phyloP scores from a whole-genome alignment of 2,113 vertebrate genomes.

The Sander lucioperca region DNA sequence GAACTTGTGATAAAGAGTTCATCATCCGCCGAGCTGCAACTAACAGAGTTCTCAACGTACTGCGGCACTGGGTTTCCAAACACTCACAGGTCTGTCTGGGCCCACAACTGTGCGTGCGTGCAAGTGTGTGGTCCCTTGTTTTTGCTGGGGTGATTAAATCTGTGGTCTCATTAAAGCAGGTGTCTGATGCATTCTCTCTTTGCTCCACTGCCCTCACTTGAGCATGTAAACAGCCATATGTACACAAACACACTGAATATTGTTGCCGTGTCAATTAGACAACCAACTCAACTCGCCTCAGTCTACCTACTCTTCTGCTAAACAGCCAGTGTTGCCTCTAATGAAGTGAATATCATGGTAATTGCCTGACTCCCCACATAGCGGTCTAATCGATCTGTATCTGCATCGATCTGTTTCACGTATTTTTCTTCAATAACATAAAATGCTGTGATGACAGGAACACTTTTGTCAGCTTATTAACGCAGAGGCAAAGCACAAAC shows the following conservation, averaged over 20 bases:
- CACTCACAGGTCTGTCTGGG: conserved; percentile 92
- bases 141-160: conserved; percentile 36
- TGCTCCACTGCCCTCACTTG: conserved; percentile 52
- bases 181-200: conserved; percentile 39
- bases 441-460: conserved; percentile 56
- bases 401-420: conserved; percentile 75
- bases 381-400: conserved; percentile 37
- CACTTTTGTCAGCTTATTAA: conserved; percentile 58
- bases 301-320: conserved; percentile 34
- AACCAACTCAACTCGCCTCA: conserved; percentile 7
- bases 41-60: conserved; percentile 97
- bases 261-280: conserved; percentile 40
- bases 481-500: conserved; percentile 17
- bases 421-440: conserved; percentile 65
- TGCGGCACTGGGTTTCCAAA: conserved; percentile 99
- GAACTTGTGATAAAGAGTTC: conserved; percentile 97
- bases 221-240: conserved; percentile 44
- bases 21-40: conserved; percentile 98
- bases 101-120: conserved; percentile 1
- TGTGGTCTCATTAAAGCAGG: conserved; percentile 72
- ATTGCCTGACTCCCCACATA: conserved; percentile 60
- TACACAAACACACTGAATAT: conserved; percentile 31
- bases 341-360: conserved; percentile 69
- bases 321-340: conserved; percentile 46
- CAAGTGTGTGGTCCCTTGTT: background rate